A percentile compares a stretch with the other conserved stretches of the same genome.
phyloP scores from a whole-genome alignment of 2,113 vertebrate genomes.

The Eulemur macaco region DNA sequence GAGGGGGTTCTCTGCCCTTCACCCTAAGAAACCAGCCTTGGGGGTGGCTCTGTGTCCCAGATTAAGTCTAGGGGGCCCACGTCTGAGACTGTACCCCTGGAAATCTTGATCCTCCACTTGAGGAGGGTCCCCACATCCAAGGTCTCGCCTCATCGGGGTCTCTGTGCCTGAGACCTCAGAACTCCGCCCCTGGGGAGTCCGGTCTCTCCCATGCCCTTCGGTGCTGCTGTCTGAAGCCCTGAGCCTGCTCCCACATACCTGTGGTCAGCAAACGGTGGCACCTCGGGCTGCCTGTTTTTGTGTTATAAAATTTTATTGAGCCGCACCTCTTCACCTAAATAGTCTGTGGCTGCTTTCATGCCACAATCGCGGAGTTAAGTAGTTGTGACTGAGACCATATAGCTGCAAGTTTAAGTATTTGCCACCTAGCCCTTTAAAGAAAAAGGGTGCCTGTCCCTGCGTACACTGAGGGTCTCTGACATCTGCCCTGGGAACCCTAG shows the following conservation, averaged over 20 bases:
- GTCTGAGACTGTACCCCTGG: background rate
- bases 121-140: background rate
- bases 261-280: background rate
- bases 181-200: background rate
- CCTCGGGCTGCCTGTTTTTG: background rate
- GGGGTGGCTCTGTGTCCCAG: background rate
- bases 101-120: background rate
- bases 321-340: background rate
- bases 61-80: background rate
- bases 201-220: background rate
- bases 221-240: background rate
- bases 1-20: background rate
- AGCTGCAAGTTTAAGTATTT: background rate
- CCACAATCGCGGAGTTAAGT: background rate
- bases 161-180: background rate
- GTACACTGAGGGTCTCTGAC: background rate
- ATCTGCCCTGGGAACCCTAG: background rate
- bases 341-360: background rate
- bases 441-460: background rate
- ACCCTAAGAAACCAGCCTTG: background rate
- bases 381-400: rapidly evolving
- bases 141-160: background rate
- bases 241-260: too few relatives aligned
- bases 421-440: background rate
- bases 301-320: background rate